Evolutionary conservation across 2,113 vertebrate species (phyloP).

Genomic region (Onychostoma macrolepis): DNA sequence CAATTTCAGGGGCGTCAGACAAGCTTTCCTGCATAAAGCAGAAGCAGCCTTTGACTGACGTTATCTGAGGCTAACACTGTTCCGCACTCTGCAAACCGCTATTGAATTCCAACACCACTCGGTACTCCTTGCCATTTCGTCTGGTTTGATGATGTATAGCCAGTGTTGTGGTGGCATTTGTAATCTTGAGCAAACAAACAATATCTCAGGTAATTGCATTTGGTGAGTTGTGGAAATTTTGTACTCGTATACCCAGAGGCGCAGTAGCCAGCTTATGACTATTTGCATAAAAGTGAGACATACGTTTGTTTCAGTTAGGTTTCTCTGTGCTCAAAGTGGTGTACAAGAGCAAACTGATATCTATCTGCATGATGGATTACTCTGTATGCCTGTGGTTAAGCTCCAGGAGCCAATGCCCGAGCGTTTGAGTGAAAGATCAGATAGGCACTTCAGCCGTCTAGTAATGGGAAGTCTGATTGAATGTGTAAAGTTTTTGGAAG

Average conservation of each 20-base stretch:
- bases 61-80: slow-evolving; percentile 56
- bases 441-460: slow-evolving; percentile 40
- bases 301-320: slow-evolving; percentile 21
- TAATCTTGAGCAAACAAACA: slow-evolving; percentile 51
- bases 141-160: slow-evolving; percentile 55
- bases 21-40: slow-evolving; percentile 52
- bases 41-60: slow-evolving; percentile 59
- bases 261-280: not conserved
- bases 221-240: slow-evolving; percentile 42
- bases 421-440: slow-evolving; percentile 54
- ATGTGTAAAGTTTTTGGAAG: slow-evolving; percentile 27
- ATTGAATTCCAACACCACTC: slow-evolving; percentile 34
- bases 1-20: slow-evolving; percentile 53
- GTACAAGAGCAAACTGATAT: slow-evolving; percentile 62
- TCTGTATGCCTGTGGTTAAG: slow-evolving; percentile 49
- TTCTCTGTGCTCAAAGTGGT: not conserved
- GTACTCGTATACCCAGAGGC: slow-evolving; percentile 15
- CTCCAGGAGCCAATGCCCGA: slow-evolving; percentile 21
- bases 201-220: slow-evolving; percentile 34
- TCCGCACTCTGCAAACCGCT: slow-evolving; percentile 45
- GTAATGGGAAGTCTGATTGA: slow-evolving; percentile 34
- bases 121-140: slow-evolving; percentile 33
- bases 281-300: not conserved
- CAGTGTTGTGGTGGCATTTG: slow-evolving; percentile 19
- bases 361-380: slow-evolving; percentile 78